Evolutionary conservation across 1,140 invertebrate species (phyloP).

Genomic region (Dendrolimus kikuchii): DNA sequence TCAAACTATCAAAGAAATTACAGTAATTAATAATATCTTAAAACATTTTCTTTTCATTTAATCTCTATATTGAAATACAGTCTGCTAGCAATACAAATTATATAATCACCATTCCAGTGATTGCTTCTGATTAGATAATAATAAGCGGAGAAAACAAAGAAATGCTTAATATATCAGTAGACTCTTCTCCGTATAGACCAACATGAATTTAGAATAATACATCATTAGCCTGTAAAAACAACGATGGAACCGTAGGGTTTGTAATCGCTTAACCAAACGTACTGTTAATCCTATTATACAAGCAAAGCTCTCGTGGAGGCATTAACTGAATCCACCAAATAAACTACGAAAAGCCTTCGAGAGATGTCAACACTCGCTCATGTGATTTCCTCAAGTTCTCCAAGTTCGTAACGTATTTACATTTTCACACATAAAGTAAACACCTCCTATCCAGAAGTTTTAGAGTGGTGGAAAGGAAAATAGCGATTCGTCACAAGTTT

Average conservation of each 20-base stretch:
- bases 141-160: no score
- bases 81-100: no score
- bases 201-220: no score
- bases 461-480: conserved; percentile 42
- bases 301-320: conserved; percentile 32
- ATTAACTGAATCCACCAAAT: conserved; percentile 58
- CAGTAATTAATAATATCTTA: no score
- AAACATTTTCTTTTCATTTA: no score
- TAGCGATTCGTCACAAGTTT: conserved; percentile 63
- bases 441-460: conserved; percentile 47
- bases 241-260: conserved; percentile 20
- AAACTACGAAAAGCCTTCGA: conserved; percentile 51
- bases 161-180: no score
- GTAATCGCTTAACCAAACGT: conserved; percentile 39
- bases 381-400: conserved; percentile 44
- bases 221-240: conserved; percentile 31
- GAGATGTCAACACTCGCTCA: conserved; percentile 46
- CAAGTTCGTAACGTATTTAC: conserved; percentile 53
- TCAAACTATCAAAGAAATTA: no score
- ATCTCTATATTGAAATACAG: no score
- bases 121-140: no score
- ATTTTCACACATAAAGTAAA: conserved; percentile 63
- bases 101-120: no score
- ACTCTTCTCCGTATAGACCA: no score
- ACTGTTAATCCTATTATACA: conserved; percentile 40